These are phyloP conservation scores for Cryptotermes secundus DNA, from an alignment of 1,140 invertebrate genomes.

Conservation along the genomic window DNA sequence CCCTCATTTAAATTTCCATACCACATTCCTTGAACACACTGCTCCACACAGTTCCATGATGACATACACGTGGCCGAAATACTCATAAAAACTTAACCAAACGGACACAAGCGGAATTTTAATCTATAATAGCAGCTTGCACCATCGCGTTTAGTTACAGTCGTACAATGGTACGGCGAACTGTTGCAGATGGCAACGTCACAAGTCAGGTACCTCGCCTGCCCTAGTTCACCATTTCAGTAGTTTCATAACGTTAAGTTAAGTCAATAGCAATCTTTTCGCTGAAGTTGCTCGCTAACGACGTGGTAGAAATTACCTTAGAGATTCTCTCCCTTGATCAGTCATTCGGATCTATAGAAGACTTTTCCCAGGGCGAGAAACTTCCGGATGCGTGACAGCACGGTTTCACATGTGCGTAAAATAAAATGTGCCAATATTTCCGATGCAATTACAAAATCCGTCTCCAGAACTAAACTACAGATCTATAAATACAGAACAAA, in stretches of 20 bases:
- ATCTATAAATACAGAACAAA: too few relatives aligned
- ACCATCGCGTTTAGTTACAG: not conserved
- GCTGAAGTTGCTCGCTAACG: too few relatives aligned
- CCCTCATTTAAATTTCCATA: not conserved
- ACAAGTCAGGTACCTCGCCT: not conserved
- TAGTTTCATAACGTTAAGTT: not conserved
- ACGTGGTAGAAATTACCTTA: too few relatives aligned
- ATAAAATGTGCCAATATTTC: too few relatives aligned
- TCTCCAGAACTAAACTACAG: too few relatives aligned
- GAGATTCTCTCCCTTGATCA: too few relatives aligned
- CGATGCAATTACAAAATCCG: too few relatives aligned
- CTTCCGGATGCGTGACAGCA: too few relatives aligned
- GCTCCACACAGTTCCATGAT: not conserved
- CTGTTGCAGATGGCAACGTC: not conserved
- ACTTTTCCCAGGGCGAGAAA: too few relatives aligned
- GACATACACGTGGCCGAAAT: not conserved
- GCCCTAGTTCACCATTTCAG: not conserved
- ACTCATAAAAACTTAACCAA: slow-evolving; percentile 6
- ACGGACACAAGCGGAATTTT: not conserved
- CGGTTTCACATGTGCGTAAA: too few relatives aligned
- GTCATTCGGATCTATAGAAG: too few relatives aligned
- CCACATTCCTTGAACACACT: not conserved
- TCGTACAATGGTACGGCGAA: not conserved
- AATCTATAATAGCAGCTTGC: not conserved
- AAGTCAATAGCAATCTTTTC: too few relatives aligned